A percentile compares a stretch with the other conserved stretches of the same genome.
These are phyloP conservation scores for Kryptolebias marmoratus DNA, from an alignment of 2,113 vertebrate genomes.

Conservation along the genomic window DNA sequence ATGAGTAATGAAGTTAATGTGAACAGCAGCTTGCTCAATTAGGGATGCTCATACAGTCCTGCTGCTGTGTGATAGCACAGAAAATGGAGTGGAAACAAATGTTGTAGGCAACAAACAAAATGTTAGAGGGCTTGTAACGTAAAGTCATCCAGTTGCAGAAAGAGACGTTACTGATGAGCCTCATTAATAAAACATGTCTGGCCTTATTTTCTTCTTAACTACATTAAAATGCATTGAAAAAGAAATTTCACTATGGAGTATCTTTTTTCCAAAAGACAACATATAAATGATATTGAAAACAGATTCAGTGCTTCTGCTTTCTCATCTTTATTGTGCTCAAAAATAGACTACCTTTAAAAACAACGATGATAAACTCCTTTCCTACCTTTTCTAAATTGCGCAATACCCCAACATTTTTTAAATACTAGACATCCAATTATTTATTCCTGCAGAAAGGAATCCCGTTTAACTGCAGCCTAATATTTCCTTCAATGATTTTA, in stretches of 20 bases:
- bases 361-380: slow-evolving; percentile 41
- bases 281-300: too few species aligned
- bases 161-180: too few species aligned
- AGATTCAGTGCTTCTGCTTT: background rate
- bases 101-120: background rate
- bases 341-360: slow-evolving; percentile 34
- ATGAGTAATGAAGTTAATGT: slow-evolving; percentile 6
- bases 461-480: slow-evolving; percentile 47
- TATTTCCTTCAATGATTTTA: slow-evolving; percentile 55
- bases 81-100: background rate
- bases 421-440: slow-evolving; percentile 48
- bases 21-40: slow-evolving; percentile 1
- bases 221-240: background rate
- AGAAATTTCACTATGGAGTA: background rate
- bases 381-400: slow-evolving; percentile 23
- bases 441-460: slow-evolving; percentile 58
- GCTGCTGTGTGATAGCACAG: background rate
- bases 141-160: background rate
- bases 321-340: slow-evolving; percentile 7
- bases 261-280: too few species aligned
- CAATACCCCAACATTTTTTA: slow-evolving; percentile 38
- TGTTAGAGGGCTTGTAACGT: background rate
- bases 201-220: background rate
- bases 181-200: too few species aligned
- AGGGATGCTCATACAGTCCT: background rate